phyloP scores from a whole-genome alignment of 2,797 vertebrate species.

The Perodicticus potto region DNA sequence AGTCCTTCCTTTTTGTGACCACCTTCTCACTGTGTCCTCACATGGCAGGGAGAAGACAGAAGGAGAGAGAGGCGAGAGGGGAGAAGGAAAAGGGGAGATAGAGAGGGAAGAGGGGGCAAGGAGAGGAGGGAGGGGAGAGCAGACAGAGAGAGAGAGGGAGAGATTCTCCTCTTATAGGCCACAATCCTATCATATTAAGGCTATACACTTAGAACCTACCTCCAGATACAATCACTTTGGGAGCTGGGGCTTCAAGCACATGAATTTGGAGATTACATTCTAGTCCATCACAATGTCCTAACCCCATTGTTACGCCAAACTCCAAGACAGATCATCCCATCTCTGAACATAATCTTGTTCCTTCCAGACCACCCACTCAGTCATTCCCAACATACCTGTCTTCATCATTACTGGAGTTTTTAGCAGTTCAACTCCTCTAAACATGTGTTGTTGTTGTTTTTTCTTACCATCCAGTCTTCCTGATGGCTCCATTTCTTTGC shows the following conservation, averaged over 20 bases:
- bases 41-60: neutral
- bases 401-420: neutral
- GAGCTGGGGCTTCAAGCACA: neutral
- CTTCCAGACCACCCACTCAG: neutral
- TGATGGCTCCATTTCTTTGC: neutral
- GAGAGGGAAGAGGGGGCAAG: neutral
- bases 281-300: neutral
- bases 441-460: neutral
- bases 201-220: no score
- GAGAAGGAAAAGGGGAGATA: no score
- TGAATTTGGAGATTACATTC: neutral
- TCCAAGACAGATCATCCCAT: no score
- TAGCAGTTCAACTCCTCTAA: neutral
- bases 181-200: neutral
- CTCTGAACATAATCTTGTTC: neutral
- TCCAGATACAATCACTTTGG: neutral
- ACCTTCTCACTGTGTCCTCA: neutral
- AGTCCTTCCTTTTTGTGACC: neutral
- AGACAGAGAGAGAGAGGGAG: neutral
- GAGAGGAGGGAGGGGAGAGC: no score
- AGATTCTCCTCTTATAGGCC: neutral
- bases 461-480: neutral
- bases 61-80: neutral
- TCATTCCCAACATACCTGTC: neutral
- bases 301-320: neutral